These are phyloP conservation scores for Andinoacara biseriatus DNA, from an alignment of 2,113 vertebrate genomes.

Conservation along the genomic window DNA sequence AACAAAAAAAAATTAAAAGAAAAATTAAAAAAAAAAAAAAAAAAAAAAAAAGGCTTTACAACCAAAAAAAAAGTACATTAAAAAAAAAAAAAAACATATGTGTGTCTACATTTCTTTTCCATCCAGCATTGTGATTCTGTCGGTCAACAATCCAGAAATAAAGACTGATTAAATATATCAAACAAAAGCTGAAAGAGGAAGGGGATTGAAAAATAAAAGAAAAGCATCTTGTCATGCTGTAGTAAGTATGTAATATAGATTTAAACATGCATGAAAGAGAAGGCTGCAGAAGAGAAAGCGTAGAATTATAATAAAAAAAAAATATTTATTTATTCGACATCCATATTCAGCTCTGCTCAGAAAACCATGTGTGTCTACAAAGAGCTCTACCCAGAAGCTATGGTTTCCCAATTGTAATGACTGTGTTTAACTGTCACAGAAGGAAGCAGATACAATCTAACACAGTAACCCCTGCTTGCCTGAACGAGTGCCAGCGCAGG, in stretches of 20 bases:
- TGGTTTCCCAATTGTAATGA: constrained; percentile 36
- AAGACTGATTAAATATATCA: constrained; percentile 24
- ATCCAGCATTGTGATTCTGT: not conserved
- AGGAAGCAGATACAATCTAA: constrained; percentile 13
- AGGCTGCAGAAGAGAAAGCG: constrained; percentile 4
- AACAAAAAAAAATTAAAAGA: too few relatives aligned
- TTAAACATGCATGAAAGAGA: constrained; percentile 26
- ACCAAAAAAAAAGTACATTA: not conserved
- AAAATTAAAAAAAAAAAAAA: too few relatives aligned
- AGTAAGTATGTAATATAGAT: constrained; percentile 23
- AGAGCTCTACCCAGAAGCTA: constrained; percentile 29
- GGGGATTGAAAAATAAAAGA: constrained; percentile 11
- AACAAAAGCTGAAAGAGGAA: constrained; percentile 11
- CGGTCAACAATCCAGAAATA: not conserved
- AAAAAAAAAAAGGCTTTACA: not conserved
- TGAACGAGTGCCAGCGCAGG: constrained; percentile 45
- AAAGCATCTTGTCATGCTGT: constrained; percentile 3
- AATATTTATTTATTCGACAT: constrained; percentile 14
- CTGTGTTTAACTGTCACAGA: constrained; percentile 48
- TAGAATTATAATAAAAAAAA: constrained; percentile 12
- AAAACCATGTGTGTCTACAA: constrained; percentile 25
- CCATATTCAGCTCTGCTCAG: constrained; percentile 19
- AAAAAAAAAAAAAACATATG: not conserved
- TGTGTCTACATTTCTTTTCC: not conserved
- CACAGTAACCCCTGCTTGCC: constrained; percentile 38